A percentile compares a stretch with the other conserved stretches of the same genome.
These are phyloP conservation scores for Diachasma alloeum DNA, from an alignment of 1,140 invertebrate species.

Conservation along the genomic window DNA sequence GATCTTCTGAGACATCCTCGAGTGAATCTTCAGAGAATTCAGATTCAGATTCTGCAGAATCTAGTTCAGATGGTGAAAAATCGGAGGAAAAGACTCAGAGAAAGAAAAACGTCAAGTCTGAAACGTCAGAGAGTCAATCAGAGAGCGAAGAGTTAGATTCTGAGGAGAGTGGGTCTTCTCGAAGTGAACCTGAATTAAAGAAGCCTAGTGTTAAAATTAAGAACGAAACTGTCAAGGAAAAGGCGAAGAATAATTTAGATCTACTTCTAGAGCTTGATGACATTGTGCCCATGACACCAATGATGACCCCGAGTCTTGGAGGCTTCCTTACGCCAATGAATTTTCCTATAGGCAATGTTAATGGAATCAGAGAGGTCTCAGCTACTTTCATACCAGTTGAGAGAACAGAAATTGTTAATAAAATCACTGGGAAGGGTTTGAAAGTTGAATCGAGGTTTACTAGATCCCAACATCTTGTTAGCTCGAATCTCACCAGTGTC, in stretches of 20 bases:
- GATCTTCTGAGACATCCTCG: slow-evolving; percentile 48
- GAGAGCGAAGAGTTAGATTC: slow-evolving; percentile 56
- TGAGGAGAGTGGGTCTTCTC: slow-evolving; percentile 45
- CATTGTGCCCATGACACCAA: slow-evolving; percentile 70
- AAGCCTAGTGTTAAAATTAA: slow-evolving; percentile 31
- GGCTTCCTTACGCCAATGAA: slow-evolving; percentile 78
- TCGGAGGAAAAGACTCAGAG: slow-evolving; percentile 46
- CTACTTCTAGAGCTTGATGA: slow-evolving; percentile 83
- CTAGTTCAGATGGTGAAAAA: slow-evolving; percentile 52
- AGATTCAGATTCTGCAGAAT: slow-evolving; percentile 50
- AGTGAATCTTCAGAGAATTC: slow-evolving; percentile 49
- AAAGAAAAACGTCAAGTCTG: slow-evolving; percentile 37
- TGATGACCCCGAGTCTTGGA: slow-evolving; percentile 86
- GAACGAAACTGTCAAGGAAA: slow-evolving; percentile 46
- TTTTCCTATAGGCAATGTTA: slow-evolving; percentile 41
- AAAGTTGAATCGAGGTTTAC: slow-evolving; percentile 79
- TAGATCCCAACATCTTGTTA: slow-evolving; percentile 85
- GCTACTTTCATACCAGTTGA: slow-evolving; percentile 72
- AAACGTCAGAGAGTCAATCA: slow-evolving; percentile 54
- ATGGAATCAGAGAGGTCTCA: slow-evolving; percentile 68
- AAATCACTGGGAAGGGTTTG: slow-evolving; percentile 80
- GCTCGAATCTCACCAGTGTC: slow-evolving; percentile 82
- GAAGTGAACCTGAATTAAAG: slow-evolving; percentile 39
- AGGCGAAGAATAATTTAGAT: slow-evolving; percentile 76
- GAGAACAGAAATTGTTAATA: slow-evolving; percentile 79